Base-by-base conservation (phyloP, 1,140 invertebrate genomes). In the Phortica variegata region DNA sequence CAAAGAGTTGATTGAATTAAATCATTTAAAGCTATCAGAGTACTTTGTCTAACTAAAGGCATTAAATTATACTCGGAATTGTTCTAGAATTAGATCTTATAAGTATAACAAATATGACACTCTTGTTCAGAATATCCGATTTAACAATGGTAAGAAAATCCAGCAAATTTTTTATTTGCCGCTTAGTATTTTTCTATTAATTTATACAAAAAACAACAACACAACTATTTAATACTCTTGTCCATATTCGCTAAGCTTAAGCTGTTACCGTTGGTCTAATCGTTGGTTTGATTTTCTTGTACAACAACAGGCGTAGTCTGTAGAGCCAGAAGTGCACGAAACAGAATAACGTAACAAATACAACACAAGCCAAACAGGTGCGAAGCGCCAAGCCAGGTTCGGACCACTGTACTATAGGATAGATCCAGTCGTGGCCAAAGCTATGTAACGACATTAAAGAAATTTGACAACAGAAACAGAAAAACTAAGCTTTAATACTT, bases 341-440 rank as follows among this genome's bases (percentile, higher is more conserved):
- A 12, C 63, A 68, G 13, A 66, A 68, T 16, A 42, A 15, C 10
- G 54, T 37, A 3, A 49, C 56, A 13, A 72, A 21, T 3, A 60
- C 32, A 20, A 72, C 37, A 37, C 63, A 57, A 12, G 61, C 68
- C 15, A 61, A 58, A 13, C 65, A 43, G 10, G 59, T 60, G 26
- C 57, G 52, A 17, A 59, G 53, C 13, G 68, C 63, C 48, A 61
- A 31, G 3, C 68, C 68, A 0, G 68, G 61, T 2, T 19, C 17
- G 18, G 59, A 54, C 68, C 68, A 72, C 34, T 72, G 63, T 39
- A 72, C 39, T 15, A 72, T 72, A 20, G 58, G 59, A 47, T 72
- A 72, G 3, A 72, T 72, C 12, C 12, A 65, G 0, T 36, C 54
- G 44, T 71, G 62, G 1, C 61, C 66, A 21, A 58, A 60, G 34